Base-by-base conservation (phyloP, 92 coral and sea anemone genomes). In the Pocillopora grandis region DNA sequence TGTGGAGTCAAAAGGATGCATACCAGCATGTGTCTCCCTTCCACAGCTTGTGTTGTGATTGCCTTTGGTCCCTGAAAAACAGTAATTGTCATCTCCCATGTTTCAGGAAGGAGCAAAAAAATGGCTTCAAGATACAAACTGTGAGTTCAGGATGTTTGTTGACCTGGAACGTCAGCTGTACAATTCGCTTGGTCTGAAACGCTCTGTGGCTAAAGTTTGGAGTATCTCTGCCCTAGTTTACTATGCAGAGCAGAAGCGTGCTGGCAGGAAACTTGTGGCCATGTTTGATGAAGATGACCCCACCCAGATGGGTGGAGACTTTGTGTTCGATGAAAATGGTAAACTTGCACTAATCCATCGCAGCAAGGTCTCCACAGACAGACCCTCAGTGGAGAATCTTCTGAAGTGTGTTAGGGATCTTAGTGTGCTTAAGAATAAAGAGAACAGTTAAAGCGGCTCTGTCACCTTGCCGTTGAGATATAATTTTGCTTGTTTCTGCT, bases 281-380 rank as follows among this genome's bases (percentile, higher is more conserved):
- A 70, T 90, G 78, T 87, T 90, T 49, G 95, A 96, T 21, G 93
- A 88, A 48, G 99, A 96, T 59, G 99, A 96, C 68, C 95, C 93
- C 12, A 92, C 89, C 33, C 99, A 96, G 65, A 93, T 96, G 92
- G 99, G 98, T 10, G 99, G 99, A 12, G 93, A 96, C 86, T 94
- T 96, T 76, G 80, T 96, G 17, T 80, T 96, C 52, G 93, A 92
- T 91, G 56, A 81, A 72, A 66, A 78, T 31, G 99, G 99, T 62
- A 92, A 84, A 83, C 76, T 96, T 87, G 91, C 74, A 7, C 85
- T 96, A 15, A 76, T 90, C 31, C 90, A 96, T 88, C 93, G 80
- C 33, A 96, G 99, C 68, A 91, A 91, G 75, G 71, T 83, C 7
- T 75, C 98, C 10, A 88, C 89, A 11, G 99, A 96, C 58, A 78